Evolutionary conservation across 2,888 invertebrate genomes (phyloP).

Genomic region (Diogma glabrata): DNA sequence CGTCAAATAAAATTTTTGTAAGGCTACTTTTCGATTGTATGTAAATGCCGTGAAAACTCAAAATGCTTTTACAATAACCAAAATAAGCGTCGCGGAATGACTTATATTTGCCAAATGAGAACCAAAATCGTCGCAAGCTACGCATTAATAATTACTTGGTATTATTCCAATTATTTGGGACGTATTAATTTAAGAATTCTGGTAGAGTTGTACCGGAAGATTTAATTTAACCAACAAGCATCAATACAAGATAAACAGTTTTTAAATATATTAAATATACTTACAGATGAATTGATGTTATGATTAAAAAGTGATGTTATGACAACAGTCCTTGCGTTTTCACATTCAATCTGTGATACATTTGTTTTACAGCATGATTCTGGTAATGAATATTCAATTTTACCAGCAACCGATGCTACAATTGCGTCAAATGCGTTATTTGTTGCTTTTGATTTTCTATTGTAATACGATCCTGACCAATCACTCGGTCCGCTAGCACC

Average conservation of each 20-base stretch:
- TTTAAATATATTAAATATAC: conserved; percentile 11
- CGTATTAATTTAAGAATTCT: too few relatives aligned
- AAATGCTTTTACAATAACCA: too few relatives aligned
- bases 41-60: too few relatives aligned
- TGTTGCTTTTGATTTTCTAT: conserved; percentile 32
- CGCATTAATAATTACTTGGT: too few relatives aligned
- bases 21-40: too few relatives aligned
- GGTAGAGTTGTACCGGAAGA: too few relatives aligned
- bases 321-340: conserved; percentile 37
- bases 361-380: conserved; percentile 44
- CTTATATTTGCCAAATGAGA: too few relatives aligned
- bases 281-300: conserved; percentile 42
- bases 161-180: too few relatives aligned
- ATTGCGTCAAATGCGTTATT: background rate
- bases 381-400: conserved; percentile 46
- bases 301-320: conserved; percentile 37
- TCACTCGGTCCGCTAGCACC: conserved; percentile 60
- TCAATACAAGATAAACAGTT: background rate
- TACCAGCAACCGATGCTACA: conserved; percentile 20
- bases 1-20: too few relatives aligned
- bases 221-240: background rate
- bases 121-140: too few relatives aligned
- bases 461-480: conserved; percentile 54
- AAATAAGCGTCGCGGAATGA: too few relatives aligned
- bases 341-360: conserved; percentile 39